Base-by-base conservation (phyloP, 2,888 invertebrate genomes). In the Ornithoptera priamus region DNA sequence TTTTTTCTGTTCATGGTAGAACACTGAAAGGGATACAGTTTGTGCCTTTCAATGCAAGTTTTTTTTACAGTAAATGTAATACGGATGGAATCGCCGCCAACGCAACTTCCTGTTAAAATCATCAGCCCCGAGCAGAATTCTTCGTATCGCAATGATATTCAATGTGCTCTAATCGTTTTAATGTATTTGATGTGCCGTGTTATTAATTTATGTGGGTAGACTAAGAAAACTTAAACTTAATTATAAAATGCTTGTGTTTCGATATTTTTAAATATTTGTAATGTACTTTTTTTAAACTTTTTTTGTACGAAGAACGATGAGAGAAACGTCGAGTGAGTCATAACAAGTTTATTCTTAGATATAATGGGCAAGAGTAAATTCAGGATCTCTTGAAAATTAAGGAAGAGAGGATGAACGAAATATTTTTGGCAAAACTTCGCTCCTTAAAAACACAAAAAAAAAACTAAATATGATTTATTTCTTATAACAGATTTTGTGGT, bases 21-120 rank as follows among this genome's bases (percentile, higher is more conserved):
- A 46, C 12, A 12, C 46, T 46, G 12, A 15, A 46, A 2, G 0
- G 46, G 46, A 46, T n/a, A 53, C 18, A 6, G 3, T 53, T 18
- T 53, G 53, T 18, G 1, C 18, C 15, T 5, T 53, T n/a, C 67
- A 20, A 24, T 50, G 36, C 6, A 8, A 46, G 58, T 24, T 78
- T 78, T 73, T 77, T 74, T 89, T 88, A 56, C 89, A 90, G 93
- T 92, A 61, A 92, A 88, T 79, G 88, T 92, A 39, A 85, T 92
- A 12, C 87, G 89, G n/a, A 80, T 85, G 68, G 90, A 91, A 75
- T 89, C 90, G 1, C 79, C 85, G 56, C 92, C 92, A 8, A 90
- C 93, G 42, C 91, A 92, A 75, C 79, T 91, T 65, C 91, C 92
- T 0, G 89, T 90, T 72, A 90, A 90, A 85, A 89, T 91, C 65